Base-by-base conservation (phyloP, 1,140 invertebrate genomes). In the Panagrolaimus sp. region DNA sequence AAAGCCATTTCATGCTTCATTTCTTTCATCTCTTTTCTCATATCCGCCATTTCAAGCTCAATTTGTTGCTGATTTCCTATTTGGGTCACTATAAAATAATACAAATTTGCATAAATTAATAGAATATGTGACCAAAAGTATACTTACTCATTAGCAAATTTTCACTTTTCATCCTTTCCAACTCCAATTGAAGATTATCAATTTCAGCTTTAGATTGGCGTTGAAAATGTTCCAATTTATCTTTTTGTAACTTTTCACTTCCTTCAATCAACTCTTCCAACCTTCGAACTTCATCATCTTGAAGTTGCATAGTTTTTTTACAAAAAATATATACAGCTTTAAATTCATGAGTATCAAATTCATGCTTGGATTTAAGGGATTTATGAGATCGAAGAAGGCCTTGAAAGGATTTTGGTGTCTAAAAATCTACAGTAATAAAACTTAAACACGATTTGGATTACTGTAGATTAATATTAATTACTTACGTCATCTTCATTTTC, bases 261-360 rank as follows among this genome's bases (percentile, higher is more conserved):
- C 21, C 38, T 21, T 43, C 24, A 1, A 75, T 15, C 12, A n/a
- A 32, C 21, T 73, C 73, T 38, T 75, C 71, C 24, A 73, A 38
- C 9, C 71, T 58, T 32, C 64, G 24, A 43, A 72, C 76, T 71
- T 72, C 9, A 28, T 69, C 74, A 44, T 73, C 72, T 63, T 73
- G 72, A 14, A 73, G 72, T 21, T 73, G 75, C 10, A 73, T 73
- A 17, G 72, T 73, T 46, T 71, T 71, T 45, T 73, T 76, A 47
- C 72, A 73, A 62, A 77, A 73, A 63, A 73, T 73, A 24, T 77
- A 67, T 26, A 73, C 72, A 67, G 77, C 74, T 65, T 73, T 73
- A 45, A 73, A 73, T 10, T 26, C 32, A 26, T 71, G 63, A 0
- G 46, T 63, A 45, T 58, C 52, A 58, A 26, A 26, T 58, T 58